These are phyloP conservation scores for Narcine bancroftii DNA, from an alignment of 2,113 vertebrate genomes.

Conservation along the genomic window DNA sequence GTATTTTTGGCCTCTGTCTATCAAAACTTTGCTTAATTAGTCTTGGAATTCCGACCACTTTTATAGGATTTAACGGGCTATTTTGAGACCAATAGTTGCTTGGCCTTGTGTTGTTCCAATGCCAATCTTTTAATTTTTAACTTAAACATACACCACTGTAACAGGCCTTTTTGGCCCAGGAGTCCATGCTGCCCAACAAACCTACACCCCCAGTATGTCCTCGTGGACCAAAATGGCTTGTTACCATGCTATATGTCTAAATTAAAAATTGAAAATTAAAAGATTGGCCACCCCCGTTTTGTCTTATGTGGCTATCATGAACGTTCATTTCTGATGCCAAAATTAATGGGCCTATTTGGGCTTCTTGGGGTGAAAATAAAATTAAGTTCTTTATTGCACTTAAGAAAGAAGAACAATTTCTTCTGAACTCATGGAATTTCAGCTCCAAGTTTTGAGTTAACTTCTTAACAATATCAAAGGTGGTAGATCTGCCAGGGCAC, in stretches of 20 bases:
- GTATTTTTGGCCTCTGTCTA: neutral
- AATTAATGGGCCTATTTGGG: neutral
- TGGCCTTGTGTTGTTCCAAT: neutral
- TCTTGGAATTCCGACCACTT: neutral
- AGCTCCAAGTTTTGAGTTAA: neutral
- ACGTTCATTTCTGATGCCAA: neutral
- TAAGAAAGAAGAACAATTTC: neutral
- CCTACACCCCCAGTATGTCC: too few relatives aligned
- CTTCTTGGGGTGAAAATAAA: neutral
- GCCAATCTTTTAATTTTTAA: too few relatives aligned
- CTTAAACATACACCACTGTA: too few relatives aligned
- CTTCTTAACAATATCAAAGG: neutral
- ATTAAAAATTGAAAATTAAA: too few relatives aligned
- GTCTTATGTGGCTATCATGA: neutral
- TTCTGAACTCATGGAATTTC: neutral
- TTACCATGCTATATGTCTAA: too few relatives aligned
- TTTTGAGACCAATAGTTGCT: neutral
- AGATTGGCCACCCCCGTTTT: too few relatives aligned
- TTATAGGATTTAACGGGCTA: neutral
- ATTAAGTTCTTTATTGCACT: neutral
- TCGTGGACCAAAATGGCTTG: too few relatives aligned
- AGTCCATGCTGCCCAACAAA: too few relatives aligned
- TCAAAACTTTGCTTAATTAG: neutral
- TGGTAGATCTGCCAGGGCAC: neutral
- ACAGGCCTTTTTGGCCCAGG: too few relatives aligned